A percentile compares a stretch with the other conserved stretches of the same genome.
These are phyloP conservation scores for Lithophane leautieri DNA, from an alignment of 2,888 invertebrate genomes.

Conservation along the genomic window DNA sequence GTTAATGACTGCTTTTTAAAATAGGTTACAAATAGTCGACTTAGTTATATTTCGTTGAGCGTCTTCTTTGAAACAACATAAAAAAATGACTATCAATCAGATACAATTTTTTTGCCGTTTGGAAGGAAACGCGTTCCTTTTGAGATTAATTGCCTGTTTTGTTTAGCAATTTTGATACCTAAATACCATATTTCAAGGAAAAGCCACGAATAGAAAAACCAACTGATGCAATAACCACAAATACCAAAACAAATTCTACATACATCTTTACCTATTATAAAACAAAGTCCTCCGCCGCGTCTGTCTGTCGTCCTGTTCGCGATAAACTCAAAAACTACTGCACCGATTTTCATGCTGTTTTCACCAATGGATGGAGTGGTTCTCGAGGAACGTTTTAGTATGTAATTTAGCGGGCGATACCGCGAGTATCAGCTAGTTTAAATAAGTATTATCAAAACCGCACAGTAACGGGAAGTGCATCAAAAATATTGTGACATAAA, in stretches of 20 bases:
- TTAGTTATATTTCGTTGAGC: background rate
- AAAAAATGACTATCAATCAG: background rate
- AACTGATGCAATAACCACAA: background rate
- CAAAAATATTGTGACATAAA: conserved; percentile 26
- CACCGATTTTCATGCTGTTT: too few relatives aligned
- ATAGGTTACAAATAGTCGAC: background rate
- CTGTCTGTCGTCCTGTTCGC: too few relatives aligned
- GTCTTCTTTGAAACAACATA: background rate
- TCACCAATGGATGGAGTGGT: too few relatives aligned
- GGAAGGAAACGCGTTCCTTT: background rate
- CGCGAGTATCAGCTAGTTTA: too few relatives aligned
- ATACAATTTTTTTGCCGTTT: background rate
- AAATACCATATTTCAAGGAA: background rate
- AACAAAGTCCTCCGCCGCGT: too few relatives aligned
- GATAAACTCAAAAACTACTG: too few relatives aligned
- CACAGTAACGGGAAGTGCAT: conserved; percentile 3
- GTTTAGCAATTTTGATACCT: background rate
- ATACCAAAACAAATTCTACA: background rate
- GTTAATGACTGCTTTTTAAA: background rate
- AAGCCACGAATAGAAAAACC: background rate
- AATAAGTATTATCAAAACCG: background rate
- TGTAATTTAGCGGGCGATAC: too few relatives aligned
- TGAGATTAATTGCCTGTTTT: background rate
- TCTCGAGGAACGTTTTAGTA: too few relatives aligned
- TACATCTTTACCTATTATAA: too few relatives aligned